phyloP scores from a whole-genome alignment of 2,797 vertebrate species.

The Acrossocheilus wenchowensis region DNA sequence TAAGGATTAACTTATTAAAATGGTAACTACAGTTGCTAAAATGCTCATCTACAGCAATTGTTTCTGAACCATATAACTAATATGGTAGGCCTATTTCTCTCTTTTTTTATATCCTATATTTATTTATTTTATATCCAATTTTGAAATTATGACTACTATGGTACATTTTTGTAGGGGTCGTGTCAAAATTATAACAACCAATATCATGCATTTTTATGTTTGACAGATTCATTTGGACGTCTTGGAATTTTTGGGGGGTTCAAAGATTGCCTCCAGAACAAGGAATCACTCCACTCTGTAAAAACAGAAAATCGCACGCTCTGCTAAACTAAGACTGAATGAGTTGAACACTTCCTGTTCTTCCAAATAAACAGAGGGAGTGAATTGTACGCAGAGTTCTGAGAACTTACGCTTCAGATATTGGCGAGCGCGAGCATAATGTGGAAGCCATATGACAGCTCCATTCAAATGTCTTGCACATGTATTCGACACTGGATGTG shows the following conservation, averaged over 20 bases:
- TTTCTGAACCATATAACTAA: not conserved
- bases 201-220: slow-evolving; percentile 30
- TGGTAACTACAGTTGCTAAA: not conserved
- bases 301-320: slow-evolving; percentile 38
- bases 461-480: slow-evolving; percentile 62
- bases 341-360: slow-evolving; percentile 39
- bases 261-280: slow-evolving; percentile 18
- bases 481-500: slow-evolving; percentile 64
- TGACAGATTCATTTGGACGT: not conserved
- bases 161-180: not conserved
- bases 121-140: not conserved
- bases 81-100: not conserved
- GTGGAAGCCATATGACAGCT: slow-evolving; percentile 69
- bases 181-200: not conserved
- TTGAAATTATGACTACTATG: not conserved
- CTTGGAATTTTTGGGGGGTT: not conserved
- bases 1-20: not conserved
- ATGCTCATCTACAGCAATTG: not conserved
- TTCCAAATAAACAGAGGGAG: slow-evolving; percentile 44
- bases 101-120: not conserved
- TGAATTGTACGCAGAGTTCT: slow-evolving; percentile 24
- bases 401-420: slow-evolving; percentile 41
- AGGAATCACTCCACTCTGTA: slow-evolving; percentile 14
- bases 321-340: slow-evolving; percentile 22
- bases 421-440: slow-evolving; percentile 62